Conservation (phyloP, 1,140 invertebrate species). For the Saccostrea glomerata region DNA sequence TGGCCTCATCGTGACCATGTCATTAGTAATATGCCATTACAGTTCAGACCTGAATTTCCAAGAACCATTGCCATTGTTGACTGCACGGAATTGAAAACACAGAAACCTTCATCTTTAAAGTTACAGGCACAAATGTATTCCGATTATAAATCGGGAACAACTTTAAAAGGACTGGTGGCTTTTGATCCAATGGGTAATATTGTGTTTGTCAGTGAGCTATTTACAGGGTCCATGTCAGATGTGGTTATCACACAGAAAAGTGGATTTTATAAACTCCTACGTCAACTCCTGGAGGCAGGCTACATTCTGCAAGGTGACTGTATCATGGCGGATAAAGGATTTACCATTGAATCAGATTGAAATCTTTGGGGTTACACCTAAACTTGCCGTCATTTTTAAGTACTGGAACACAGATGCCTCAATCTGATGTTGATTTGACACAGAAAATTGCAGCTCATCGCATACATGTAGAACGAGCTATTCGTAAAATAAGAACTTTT, state of each 20-base stretch:
- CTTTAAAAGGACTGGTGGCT: conserved; percentile 31
- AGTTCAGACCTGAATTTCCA: conserved; percentile 30
- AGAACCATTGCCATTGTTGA: conserved; percentile 28
- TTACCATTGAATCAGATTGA: conserved; percentile 27
- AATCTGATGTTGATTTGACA: neutral
- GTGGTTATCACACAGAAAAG: conserved; percentile 12
- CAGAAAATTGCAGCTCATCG: conserved; percentile 51
- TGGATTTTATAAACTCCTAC: conserved; percentile 44
- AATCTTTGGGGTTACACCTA: conserved; percentile 12
- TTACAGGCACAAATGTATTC: conserved; percentile 43
- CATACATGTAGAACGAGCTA: conserved; percentile 29
- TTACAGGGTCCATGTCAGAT: conserved; percentile 30
- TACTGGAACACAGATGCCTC: neutral
- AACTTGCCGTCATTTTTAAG: conserved; percentile 37
- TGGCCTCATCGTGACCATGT: conserved; percentile 41
- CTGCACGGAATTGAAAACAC: conserved; percentile 42
- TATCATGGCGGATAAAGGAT: conserved; percentile 51
- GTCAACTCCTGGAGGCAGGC: neutral
- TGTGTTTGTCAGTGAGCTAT: conserved; percentile 41
- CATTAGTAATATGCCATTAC: conserved; percentile 17
- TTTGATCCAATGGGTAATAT: conserved; percentile 47
- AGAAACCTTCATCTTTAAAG: conserved; percentile 28
- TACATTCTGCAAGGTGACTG: conserved; percentile 37
- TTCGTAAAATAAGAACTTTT: conserved; percentile 35
- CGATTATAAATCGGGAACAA: conserved; percentile 45